Conservation (phyloP, 2,797 vertebrate genomes). For the Halcyon leucocephala region DNA sequence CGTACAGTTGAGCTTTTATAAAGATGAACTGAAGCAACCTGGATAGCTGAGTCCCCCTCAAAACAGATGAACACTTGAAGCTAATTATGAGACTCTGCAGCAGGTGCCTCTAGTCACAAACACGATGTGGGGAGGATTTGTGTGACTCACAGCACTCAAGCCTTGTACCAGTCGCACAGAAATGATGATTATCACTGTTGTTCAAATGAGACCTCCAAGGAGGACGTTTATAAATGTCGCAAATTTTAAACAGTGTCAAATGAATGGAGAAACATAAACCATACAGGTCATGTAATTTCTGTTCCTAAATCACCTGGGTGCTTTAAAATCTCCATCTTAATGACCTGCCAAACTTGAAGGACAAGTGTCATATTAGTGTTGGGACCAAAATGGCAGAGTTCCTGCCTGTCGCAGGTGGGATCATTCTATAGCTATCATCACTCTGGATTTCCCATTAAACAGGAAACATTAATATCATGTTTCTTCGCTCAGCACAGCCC, state of each 20-base stretch:
- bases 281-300: neutral
- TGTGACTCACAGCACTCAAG: neutral
- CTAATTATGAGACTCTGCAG: neutral
- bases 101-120: neutral
- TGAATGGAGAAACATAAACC: neutral
- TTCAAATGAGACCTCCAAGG: neutral
- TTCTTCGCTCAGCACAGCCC: neutral
- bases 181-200: neutral
- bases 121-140: accelerated
- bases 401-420: accelerated
- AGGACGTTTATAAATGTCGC: neutral
- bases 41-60: neutral
- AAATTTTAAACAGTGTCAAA: neutral
- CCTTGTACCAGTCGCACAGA: neutral
- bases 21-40: neutral
- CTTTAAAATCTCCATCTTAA: neutral
- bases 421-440: neutral
- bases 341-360: neutral
- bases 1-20: neutral
- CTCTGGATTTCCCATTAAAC: neutral
- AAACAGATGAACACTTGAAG: neutral
- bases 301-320: neutral
- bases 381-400: neutral
- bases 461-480: neutral
- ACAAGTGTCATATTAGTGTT: neutral